Percentiles rank a stretch among this genome's conserved stretches.
Conservation (phyloP, 2,797 vertebrate species). For the Anabas testudineus region DNA sequence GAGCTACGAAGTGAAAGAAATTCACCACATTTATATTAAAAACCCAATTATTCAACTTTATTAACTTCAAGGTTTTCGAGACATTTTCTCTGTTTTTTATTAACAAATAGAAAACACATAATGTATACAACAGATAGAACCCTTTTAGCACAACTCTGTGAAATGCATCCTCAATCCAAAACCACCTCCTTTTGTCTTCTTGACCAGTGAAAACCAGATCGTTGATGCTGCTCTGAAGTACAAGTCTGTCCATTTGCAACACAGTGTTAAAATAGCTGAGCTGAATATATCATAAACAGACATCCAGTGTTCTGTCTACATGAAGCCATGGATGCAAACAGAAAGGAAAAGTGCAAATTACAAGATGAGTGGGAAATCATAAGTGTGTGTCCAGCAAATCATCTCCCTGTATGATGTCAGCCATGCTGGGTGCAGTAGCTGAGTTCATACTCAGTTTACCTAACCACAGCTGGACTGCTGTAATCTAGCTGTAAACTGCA, state of each 20-base stretch:
- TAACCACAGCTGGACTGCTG: constrained; percentile 6
- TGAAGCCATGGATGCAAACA: constrained; percentile 31
- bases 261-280: constrained; percentile 82
- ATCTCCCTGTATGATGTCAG: constrained; percentile 1
- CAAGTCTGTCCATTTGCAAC: constrained; percentile 73
- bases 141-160: constrained; percentile 90
- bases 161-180: constrained; percentile 88
- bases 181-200: constrained; percentile 79
- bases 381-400: background rate
- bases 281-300: constrained; percentile 78
- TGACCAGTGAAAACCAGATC: constrained; percentile 79
- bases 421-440: background rate
- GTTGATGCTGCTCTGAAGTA: constrained; percentile 74
- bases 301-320: constrained; percentile 56
- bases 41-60: constrained; percentile 97
- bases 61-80: constrained; percentile 90
- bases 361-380: constrained; percentile 20
- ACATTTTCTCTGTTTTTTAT: constrained; percentile 81
- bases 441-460: constrained; percentile 6
- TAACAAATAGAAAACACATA: constrained; percentile 98
- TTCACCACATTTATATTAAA: constrained; percentile 69
- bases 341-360: constrained; percentile 14
- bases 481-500: background rate
- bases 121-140: constrained; percentile 92
- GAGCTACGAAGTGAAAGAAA: constrained; percentile 56